These are phyloP conservation scores for Neodon shergylaensis DNA, from an alignment of 2,113 vertebrate species.

Conservation along the genomic window DNA sequence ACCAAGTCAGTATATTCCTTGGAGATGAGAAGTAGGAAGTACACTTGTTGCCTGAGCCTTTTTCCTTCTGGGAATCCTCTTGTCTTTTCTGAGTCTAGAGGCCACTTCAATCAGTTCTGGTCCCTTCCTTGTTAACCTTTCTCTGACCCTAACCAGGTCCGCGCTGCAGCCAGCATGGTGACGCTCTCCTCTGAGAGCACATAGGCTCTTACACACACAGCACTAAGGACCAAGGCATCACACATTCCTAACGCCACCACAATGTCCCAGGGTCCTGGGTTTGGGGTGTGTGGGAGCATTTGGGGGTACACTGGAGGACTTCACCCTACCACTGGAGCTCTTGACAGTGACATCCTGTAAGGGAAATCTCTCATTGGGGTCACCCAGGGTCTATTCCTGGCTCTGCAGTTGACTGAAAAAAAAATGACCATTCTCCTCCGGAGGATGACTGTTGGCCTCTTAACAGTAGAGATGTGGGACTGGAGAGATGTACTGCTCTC, in stretches of 20 bases:
- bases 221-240: neutral
- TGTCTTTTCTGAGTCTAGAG: neutral
- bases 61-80: neutral
- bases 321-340: neutral
- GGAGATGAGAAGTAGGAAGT: neutral
- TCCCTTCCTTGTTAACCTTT: neutral
- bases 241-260: neutral
- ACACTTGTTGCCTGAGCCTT: neutral
- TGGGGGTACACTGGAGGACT: neutral
- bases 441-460: neutral
- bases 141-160: too few species aligned
- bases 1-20: neutral
- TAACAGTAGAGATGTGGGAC: neutral
- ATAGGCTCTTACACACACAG: too few species aligned
- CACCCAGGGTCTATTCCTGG: neutral
- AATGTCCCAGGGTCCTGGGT: neutral
- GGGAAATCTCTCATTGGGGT: neutral
- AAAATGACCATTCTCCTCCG: too few species aligned
- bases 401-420: neutral
- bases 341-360: rapidly evolving
- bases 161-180: neutral
- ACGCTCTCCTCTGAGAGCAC: neutral
- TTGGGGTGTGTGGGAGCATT: neutral
- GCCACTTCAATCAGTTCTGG: neutral
- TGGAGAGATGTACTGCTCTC: too few species aligned